These are phyloP conservation scores for Porites rus DNA, from an alignment of 92 coral and sea anemone genomes.

Conservation along the genomic window DNA sequence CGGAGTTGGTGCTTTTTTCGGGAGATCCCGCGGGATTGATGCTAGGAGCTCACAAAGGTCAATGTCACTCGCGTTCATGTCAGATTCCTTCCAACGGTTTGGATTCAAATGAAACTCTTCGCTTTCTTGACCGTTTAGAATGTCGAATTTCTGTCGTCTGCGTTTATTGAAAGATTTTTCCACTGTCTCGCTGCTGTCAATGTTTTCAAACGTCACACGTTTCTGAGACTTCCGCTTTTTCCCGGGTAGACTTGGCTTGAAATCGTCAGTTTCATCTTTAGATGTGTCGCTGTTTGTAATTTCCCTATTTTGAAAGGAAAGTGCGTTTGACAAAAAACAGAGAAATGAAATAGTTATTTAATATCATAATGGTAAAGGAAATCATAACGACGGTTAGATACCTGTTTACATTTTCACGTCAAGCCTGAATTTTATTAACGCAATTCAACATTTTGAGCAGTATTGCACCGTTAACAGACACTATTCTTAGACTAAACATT, in stretches of 20 bases:
- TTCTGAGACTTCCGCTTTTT: slow-evolving; percentile 68
- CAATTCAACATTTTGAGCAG: too few species aligned
- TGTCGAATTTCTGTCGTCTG: slow-evolving; percentile 27
- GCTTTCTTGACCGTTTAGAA: background rate
- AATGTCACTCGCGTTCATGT: slow-evolving; percentile 64
- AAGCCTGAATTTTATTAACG: too few species aligned
- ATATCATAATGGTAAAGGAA: background rate
- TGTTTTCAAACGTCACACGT: slow-evolving; percentile 82
- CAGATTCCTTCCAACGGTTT: slow-evolving; percentile 17
- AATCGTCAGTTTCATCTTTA: slow-evolving; percentile 44
- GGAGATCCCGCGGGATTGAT: slow-evolving; percentile 78
- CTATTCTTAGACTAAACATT: too few species aligned
- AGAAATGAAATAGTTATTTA: background rate
- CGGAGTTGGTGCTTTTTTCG: slow-evolving; percentile 50
- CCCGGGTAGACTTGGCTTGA: slow-evolving; percentile 25
- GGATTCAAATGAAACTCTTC: background rate
- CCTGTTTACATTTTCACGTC: too few species aligned
- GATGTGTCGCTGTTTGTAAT: slow-evolving; percentile 54
- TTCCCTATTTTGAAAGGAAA: slow-evolving; percentile 1
- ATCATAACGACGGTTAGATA: too few species aligned
- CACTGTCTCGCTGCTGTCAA: slow-evolving; percentile 55
- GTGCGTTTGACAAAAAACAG: background rate
- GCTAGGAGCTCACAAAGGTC: slow-evolving; percentile 82
- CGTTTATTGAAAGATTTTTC: slow-evolving; percentile 17
- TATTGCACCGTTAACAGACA: too few species aligned